Evolutionary conservation across 2,797 vertebrate species (phyloP), one percentile per base, ranked within the genome.

Genomic region (Steatocranus sp.): DNA sequence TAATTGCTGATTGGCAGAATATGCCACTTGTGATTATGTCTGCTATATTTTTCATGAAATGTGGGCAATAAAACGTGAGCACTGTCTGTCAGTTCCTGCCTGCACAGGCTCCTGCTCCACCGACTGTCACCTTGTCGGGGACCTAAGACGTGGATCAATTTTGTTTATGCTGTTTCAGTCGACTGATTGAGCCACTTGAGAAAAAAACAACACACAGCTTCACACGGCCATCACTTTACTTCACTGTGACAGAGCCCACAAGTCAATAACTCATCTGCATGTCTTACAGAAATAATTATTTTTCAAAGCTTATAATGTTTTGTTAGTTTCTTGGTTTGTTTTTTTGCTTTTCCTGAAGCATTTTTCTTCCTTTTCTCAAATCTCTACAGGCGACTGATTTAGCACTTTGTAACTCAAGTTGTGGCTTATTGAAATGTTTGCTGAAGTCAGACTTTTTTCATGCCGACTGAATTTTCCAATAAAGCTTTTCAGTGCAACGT

Each of bases 401-500:
- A 81, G 80, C 83, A 81, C 83, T 86, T 90, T 89, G 88, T 85
- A 75, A 74, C 36, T 82, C 53, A 73, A 74, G 5, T 76, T 74
- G 83, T 86, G 83, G 83, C 86, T 87, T 86, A 76, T 27, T 85
- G 74, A 73, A 76, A 86, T 51, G 79, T 86, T 83, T 41, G 50
- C 76, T 15, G 3, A 83, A 66, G 79, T 53, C 50, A 25, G 32
- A 80, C 53, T 56, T 81, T 83, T 73, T 83, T 75, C 70, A 79
- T 85, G 79, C 41, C 43, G 43, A 73, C 68, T 20, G 30, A 6
- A 17, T 88, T 87, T 92, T 86, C 77, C 36, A 93, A 91, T 94
- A 89, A 92, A 94, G 50, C 73, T 84, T 92, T 91, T 89, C 61
- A 88, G 48, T 79, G 5, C 84, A 86, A 6, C 2, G 25, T 63